phyloP scores from a whole-genome alignment of 2,888 invertebrate species.

The Parnassius mnemosyne region DNA sequence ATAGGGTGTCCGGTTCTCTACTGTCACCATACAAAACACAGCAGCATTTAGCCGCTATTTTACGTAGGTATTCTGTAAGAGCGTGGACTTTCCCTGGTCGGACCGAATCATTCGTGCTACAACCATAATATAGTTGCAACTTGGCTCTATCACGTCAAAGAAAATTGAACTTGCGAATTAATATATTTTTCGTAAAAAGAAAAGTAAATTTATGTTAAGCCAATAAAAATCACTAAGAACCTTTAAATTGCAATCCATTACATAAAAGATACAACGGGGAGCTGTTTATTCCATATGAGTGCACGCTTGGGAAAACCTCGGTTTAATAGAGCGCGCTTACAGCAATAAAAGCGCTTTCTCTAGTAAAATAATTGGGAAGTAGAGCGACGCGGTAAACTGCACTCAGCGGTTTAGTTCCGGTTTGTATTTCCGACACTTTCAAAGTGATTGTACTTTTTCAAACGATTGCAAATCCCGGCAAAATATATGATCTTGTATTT shows the following conservation, averaged over 20 bases:
- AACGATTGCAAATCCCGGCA: neutral
- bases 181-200: too few species aligned
- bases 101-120: too few species aligned
- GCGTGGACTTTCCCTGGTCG: too few species aligned
- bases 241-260: neutral
- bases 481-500: neutral
- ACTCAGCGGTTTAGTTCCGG: conserved; percentile 1
- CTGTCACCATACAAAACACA: too few species aligned
- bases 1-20: too few species aligned
- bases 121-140: too few species aligned
- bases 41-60: too few species aligned
- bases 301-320: neutral
- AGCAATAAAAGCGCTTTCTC: conserved; percentile 6
- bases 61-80: too few species aligned
- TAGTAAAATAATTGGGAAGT: conserved; percentile 12
- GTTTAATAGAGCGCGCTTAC: conserved; percentile 1
- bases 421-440: conserved; percentile 20
- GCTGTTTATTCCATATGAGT: neutral
- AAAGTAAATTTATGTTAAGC: too few species aligned
- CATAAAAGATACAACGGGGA: neutral
- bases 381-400: conserved; percentile 1
- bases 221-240: too few species aligned
- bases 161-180: too few species aligned
- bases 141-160: too few species aligned
- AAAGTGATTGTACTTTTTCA: conserved; percentile 13